A percentile compares a stretch with the other conserved stretches of the same genome.
Evolutionary conservation across 2,797 vertebrate species (phyloP).

Genomic region (Merluccius polli): DNA sequence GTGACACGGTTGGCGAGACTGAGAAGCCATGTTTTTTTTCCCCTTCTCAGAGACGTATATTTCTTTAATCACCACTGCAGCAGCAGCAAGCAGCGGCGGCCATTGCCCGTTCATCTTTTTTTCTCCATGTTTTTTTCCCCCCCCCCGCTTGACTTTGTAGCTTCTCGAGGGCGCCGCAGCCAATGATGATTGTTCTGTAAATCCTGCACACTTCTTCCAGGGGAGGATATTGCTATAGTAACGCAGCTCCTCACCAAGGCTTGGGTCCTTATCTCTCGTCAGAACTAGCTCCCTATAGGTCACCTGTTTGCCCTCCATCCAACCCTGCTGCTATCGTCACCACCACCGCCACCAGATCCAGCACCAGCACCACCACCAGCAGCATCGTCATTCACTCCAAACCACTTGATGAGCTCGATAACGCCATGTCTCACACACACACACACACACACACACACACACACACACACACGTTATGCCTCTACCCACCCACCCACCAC

Average conservation of each 20-base stretch:
- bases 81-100: too few relatives aligned
- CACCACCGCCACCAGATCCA: slow-evolving; percentile 19
- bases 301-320: slow-evolving; percentile 58
- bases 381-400: slow-evolving; percentile 46
- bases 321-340: neutral
- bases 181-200: slow-evolving; percentile 30
- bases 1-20: too few relatives aligned
- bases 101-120: too few relatives aligned
- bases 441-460: slow-evolving; percentile 21
- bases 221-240: slow-evolving; percentile 30
- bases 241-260: slow-evolving; percentile 11
- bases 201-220: slow-evolving; percentile 5
- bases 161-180: too few relatives aligned
- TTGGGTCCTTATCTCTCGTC: slow-evolving; percentile 31
- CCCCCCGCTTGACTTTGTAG: too few relatives aligned
- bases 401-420: slow-evolving; percentile 62
- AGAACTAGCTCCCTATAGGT: slow-evolving; percentile 38
- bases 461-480: neutral
- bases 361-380: slow-evolving; percentile 38
- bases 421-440: slow-evolving; percentile 43
- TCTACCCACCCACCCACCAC: neutral
- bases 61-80: too few relatives aligned
- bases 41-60: too few relatives aligned
- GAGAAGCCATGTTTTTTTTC: too few relatives aligned
- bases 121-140: too few relatives aligned